These are phyloP conservation scores for Stenolophus ochropezus DNA, from an alignment of 2,888 invertebrate genomes.

Conservation along the genomic window DNA sequence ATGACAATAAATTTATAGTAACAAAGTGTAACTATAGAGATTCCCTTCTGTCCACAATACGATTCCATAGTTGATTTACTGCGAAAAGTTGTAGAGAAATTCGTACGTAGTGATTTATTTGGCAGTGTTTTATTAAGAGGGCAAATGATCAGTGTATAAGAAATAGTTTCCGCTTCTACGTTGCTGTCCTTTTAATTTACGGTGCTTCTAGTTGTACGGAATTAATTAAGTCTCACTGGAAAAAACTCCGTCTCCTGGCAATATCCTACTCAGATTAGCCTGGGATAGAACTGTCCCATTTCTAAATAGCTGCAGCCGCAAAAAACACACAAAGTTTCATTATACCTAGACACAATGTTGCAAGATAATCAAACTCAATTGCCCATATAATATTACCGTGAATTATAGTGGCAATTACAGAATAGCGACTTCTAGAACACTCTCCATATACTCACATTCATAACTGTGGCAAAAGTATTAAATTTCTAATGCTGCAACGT, in stretches of 20 bases:
- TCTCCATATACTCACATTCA: not conserved
- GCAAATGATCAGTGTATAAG: constrained; percentile 26
- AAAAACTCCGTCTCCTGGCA: constrained; percentile 28
- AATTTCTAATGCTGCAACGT: no score
- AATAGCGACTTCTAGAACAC: not conserved
- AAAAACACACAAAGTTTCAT: constrained; percentile 44
- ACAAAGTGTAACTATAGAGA: no score
- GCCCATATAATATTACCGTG: constrained; percentile 21
- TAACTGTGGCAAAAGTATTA: no score
- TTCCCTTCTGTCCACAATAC: not conserved
- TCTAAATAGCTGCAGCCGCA: constrained; percentile 32
- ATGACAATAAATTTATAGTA: no score
- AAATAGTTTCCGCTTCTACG: constrained; percentile 47
- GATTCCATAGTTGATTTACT: not conserved
- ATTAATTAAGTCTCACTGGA: constrained; percentile 49
- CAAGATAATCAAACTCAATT: constrained; percentile 33
- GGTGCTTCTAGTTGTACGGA: constrained; percentile 28
- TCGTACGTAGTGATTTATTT: constrained; percentile 5
- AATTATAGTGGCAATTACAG: not conserved
- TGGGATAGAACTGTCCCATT: constrained; percentile 14
- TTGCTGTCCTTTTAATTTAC: constrained; percentile 50
- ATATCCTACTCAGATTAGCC: constrained; percentile 36
- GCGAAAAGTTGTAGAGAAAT: not conserved
- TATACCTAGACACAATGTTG: constrained; percentile 27
- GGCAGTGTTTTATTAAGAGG: constrained; percentile 21